Percentiles rank a stretch among this genome's conserved stretches.
Evolutionary conservation across 2,888 invertebrate species (phyloP).

Genomic region (Drosophila mettleri): DNA sequence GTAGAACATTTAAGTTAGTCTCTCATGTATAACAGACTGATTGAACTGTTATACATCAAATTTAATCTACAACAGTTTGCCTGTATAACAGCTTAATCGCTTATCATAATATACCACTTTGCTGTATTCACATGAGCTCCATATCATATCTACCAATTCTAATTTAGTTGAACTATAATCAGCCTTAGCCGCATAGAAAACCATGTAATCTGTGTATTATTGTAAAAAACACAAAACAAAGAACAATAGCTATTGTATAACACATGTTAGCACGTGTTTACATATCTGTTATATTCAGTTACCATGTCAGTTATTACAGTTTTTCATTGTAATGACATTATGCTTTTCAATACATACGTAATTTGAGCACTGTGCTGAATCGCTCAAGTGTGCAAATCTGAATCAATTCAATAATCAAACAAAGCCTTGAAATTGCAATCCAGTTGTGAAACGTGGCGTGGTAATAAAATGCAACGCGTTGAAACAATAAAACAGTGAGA

Average conservation of each 20-base stretch:
- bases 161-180: neutral
- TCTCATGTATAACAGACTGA: no score
- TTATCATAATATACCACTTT: neutral
- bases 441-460: constrained; percentile 7
- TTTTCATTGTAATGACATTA: neutral
- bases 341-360: neutral
- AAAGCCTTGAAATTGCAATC: constrained; percentile 23
- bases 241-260: neutral
- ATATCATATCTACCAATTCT: neutral
- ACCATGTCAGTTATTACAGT: neutral
- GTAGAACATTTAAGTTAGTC: no score
- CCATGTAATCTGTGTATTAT: neutral
- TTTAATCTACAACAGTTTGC: neutral
- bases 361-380: neutral
- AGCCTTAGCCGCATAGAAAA: neutral
- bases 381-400: constrained; percentile 3
- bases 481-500: constrained; percentile 63
- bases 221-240: neutral
- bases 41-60: neutral
- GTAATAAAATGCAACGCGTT: constrained; percentile 51
- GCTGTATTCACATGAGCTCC: neutral
- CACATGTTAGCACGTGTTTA: constrained; percentile 1
- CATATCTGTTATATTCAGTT: neutral
- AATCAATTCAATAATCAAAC: constrained; percentile 13
- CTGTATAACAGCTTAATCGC: neutral